Evolutionary conservation across 2,888 invertebrate species (phyloP).

Genomic region (Volucella zonaria): DNA sequence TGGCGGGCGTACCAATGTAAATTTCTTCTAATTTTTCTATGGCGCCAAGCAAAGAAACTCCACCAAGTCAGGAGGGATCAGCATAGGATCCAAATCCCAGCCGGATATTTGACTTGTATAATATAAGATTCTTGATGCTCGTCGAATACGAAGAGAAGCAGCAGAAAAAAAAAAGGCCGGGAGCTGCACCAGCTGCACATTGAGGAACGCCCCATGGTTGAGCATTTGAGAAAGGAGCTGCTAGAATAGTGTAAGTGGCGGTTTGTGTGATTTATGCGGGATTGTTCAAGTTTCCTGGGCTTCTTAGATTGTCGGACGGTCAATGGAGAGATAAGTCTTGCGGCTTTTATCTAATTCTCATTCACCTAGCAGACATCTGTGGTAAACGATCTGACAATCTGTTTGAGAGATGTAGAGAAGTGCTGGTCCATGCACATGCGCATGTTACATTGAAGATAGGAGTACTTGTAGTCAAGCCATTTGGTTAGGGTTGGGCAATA

Average conservation of each 20-base stretch:
- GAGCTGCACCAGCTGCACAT: constrained; percentile 66
- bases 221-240: constrained; percentile 43
- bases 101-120: constrained; percentile 65
- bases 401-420: constrained; percentile 49
- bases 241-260: constrained; percentile 4
- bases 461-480: constrained; percentile 5
- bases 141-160: constrained; percentile 23
- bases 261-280: constrained; percentile 67
- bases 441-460: constrained; percentile 29
- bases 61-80: constrained; percentile 55
- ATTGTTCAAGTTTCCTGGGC: constrained; percentile 62
- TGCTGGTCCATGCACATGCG: constrained; percentile 16
- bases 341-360: constrained; percentile 62
- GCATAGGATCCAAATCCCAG: constrained; percentile 32
- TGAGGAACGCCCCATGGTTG: constrained; percentile 62
- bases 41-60: constrained; percentile 63
- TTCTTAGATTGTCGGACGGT: constrained; percentile 47
- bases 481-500: constrained; percentile 53
- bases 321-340: constrained; percentile 52
- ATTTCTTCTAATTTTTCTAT: constrained; percentile 70
- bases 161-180: constrained; percentile 47
- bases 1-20: constrained; percentile 40
- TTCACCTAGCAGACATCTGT: constrained; percentile 56
- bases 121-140: constrained; percentile 63
- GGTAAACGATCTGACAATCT: constrained; percentile 71